phyloP scores from a whole-genome alignment of 2,888 invertebrate species.

The Ceriagrion tenellum region DNA sequence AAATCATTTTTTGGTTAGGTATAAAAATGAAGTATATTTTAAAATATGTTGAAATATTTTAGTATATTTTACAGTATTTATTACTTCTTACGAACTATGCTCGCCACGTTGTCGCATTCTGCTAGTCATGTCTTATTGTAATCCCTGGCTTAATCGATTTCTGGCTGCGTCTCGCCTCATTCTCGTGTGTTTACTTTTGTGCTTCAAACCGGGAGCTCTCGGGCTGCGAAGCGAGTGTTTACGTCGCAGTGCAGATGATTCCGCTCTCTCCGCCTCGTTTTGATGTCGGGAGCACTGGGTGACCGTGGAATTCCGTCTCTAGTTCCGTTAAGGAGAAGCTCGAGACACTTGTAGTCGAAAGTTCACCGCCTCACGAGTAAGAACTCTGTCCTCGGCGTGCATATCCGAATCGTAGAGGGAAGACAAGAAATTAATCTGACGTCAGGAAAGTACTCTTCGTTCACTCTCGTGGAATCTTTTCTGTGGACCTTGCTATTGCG shows the following conservation, averaged over 20 bases:
- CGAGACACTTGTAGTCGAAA: background rate
- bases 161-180: background rate
- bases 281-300: background rate
- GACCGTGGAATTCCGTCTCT: background rate
- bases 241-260: background rate
- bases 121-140: too few species aligned
- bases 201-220: background rate
- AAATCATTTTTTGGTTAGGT: too few species aligned
- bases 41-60: too few species aligned
- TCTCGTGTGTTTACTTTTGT: background rate
- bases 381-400: background rate
- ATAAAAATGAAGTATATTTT: too few species aligned
- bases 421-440: background rate
- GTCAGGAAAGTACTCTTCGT: background rate
- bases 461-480: background rate
- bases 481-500: background rate
- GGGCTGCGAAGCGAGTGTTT: background rate
- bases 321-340: background rate
- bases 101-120: too few species aligned
- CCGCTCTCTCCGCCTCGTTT: background rate
- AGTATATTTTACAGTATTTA: too few species aligned
- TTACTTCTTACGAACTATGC: too few species aligned
- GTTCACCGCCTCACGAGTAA: background rate
- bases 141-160: background rate
- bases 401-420: background rate